A percentile compares a stretch with the other conserved stretches of the same genome.
These are phyloP conservation scores for Drosophila yakuba DNA, from an alignment of 1,140 invertebrate species.

Conservation along the genomic window DNA sequence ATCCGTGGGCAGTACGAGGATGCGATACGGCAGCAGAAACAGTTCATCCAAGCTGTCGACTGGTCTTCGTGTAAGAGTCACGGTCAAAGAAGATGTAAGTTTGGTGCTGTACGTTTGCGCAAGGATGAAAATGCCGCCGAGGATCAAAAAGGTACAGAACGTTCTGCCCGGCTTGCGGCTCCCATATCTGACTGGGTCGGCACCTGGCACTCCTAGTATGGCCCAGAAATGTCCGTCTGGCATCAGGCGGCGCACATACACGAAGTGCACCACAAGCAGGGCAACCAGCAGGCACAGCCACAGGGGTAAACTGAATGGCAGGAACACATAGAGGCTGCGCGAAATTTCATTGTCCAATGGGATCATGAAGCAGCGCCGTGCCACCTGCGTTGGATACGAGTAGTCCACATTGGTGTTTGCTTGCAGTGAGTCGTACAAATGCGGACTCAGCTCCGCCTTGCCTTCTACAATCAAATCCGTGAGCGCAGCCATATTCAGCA, in stretches of 20 bases:
- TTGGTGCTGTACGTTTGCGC: conserved; percentile 52
- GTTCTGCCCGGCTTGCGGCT: not conserved
- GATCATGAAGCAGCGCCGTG: conserved; percentile 61
- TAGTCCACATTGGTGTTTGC: conserved; percentile 42
- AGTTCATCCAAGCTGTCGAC: conserved; percentile 19
- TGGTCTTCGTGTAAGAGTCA: conserved; percentile 21
- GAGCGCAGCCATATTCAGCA: conserved; percentile 44
- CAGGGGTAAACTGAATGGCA: conserved; percentile 33
- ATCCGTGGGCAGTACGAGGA: conserved; percentile 39
- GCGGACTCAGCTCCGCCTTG: conserved; percentile 55
- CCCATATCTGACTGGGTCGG: not conserved
- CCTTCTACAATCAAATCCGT: conserved; percentile 20
- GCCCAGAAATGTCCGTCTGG: conserved; percentile 17
- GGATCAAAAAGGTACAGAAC: not conserved
- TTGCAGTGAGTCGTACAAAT: conserved; percentile 53
- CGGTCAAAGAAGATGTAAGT: conserved; percentile 51
- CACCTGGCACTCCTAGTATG: conserved; percentile 55
- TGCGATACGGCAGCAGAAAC: conserved; percentile 35
- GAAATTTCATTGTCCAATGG: conserved; percentile 38
- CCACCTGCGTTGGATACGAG: conserved; percentile 52
- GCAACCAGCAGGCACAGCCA: conserved; percentile 38
- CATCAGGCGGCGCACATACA: conserved; percentile 1
- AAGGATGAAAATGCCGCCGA: conserved; percentile 46
- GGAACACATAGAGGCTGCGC: conserved; percentile 34
- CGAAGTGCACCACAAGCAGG: not conserved